Base-by-base conservation (phyloP, 2,888 invertebrate genomes). In the Lypha dubia region DNA sequence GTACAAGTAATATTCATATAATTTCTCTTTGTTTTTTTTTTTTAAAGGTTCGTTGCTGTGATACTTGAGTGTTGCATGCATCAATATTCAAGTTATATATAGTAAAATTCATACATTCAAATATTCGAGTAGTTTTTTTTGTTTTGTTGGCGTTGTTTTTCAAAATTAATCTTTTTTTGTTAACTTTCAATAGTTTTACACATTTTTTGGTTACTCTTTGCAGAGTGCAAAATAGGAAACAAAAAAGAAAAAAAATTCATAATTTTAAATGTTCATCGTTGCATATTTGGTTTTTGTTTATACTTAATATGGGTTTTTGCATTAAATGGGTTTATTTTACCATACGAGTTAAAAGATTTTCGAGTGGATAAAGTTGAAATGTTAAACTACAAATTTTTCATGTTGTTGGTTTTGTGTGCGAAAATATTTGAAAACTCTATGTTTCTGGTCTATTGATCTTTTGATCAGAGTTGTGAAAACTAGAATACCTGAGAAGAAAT, bases 231-330 rank as follows among this genome's bases (percentile, higher is more conserved):
- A 38, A 38, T 9, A 38, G 9, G 1, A 38, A 38, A 80, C 8
- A 38, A 38, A 38, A 38, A 38, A 13, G 6, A 41, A 68, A 22
- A 63, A 46, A 74, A 24, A 13, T 65, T 35, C 41, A 35, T 73
- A 51, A 71, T 84, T 80, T 80, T 67, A 53, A 46, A 67, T 80
- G 84, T 80, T 80, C 76, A 84, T 68, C 70, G 51, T 75, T 75
- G 71, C 84, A 67, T 84, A 67, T 44, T 71, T 80, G 53, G 41
- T 51, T 76, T 79, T 75, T 76, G 67, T 75, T 71, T 60, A 53
- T 58, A 49, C 53, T 71, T 58, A 51, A 70, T n/a, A 49, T 56
- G 62, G 63, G 74, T 5, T 49, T 63, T 9, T 53, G 35, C 35
- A 74, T 74, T 58, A 56, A 83, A 79, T 83, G 74, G 58, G 62